phyloP scores from a whole-genome alignment of 2,888 invertebrate genomes.

The Drosophila siamana region DNA sequence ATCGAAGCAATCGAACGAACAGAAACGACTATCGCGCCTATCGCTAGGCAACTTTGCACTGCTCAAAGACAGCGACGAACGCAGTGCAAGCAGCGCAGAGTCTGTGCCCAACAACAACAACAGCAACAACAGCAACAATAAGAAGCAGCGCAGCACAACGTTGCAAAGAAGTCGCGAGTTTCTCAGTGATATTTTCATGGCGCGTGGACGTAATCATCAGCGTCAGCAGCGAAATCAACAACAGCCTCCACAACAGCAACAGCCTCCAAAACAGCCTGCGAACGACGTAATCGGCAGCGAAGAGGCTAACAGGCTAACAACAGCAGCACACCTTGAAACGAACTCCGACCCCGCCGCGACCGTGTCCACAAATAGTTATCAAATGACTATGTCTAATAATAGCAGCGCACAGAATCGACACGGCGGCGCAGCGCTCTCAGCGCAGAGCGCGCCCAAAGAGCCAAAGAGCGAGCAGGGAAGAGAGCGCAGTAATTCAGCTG shows the following conservation, averaged over 20 bases:
- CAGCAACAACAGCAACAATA: not conserved
- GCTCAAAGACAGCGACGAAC: conserved; percentile 24
- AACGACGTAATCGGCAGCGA: conserved; percentile 60
- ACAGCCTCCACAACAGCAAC: conserved; percentile 45
- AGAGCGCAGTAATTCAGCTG: conserved; percentile 65
- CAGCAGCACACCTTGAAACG: conserved; percentile 82
- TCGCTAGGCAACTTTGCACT: conserved; percentile 66
- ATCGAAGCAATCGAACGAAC: conserved; percentile 57
- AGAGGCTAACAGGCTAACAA: conserved; percentile 33
- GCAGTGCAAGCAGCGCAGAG: conserved; percentile 12
- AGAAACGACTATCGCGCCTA: conserved; percentile 75
- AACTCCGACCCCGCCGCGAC: conserved; percentile 81
- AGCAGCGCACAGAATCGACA: conserved; percentile 74
- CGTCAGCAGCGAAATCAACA: conserved; percentile 74
- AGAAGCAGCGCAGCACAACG: conserved; percentile 68
- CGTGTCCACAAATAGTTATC: conserved; percentile 82
- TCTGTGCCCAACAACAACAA: conserved; percentile 7
- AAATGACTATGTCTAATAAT: conserved; percentile 85
- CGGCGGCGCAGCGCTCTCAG: conserved; percentile 20
- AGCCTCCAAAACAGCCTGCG: conserved; percentile 51
- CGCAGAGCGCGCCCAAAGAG: conserved; percentile 45
- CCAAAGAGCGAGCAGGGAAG: conserved; percentile 20
- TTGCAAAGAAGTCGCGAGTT: conserved; percentile 82
- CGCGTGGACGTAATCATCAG: conserved; percentile 85
- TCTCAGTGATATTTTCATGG: conserved; percentile 84